A percentile compares a stretch with the other conserved stretches of the same genome.
phyloP scores from a whole-genome alignment of 2,797 vertebrate genomes.

The Pipistrellus pipistrellus region DNA sequence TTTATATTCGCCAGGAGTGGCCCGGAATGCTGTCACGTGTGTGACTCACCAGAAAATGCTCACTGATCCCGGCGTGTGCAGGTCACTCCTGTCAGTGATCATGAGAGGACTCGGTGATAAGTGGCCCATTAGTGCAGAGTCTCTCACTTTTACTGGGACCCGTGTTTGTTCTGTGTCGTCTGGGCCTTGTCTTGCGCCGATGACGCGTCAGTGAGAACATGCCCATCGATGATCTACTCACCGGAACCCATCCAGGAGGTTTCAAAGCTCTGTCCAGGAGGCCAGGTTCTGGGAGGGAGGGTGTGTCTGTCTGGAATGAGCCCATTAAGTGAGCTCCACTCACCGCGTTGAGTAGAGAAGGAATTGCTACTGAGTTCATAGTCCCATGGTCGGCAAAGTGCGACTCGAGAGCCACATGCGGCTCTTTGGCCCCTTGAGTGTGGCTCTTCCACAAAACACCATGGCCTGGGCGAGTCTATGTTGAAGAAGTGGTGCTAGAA shows the following conservation, averaged over 20 bases:
- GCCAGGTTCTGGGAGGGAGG: not conserved
- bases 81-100: not conserved
- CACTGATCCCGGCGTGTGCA: not conserved
- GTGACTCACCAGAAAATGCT: not conserved
- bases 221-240: not conserved
- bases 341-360: too few species aligned
- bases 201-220: not conserved
- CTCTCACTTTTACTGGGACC: not conserved
- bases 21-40: not conserved
- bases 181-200: not conserved
- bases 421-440: too few species aligned
- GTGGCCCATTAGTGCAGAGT: not conserved
- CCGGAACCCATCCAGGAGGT: not conserved
- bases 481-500: too few species aligned
- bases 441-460: too few species aligned
- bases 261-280: not conserved
- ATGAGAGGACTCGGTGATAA: not conserved
- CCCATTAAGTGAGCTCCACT: not conserved
- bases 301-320: not conserved
- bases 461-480: too few species aligned
- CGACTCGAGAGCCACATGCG: too few species aligned
- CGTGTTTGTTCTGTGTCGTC: not conserved
- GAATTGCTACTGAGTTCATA: too few species aligned
- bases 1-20: not conserved
- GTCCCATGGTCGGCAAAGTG: too few species aligned